Evolutionary conservation across 2,113 vertebrate genomes (phyloP).

Genomic region (Chloroceryle aenea): DNA sequence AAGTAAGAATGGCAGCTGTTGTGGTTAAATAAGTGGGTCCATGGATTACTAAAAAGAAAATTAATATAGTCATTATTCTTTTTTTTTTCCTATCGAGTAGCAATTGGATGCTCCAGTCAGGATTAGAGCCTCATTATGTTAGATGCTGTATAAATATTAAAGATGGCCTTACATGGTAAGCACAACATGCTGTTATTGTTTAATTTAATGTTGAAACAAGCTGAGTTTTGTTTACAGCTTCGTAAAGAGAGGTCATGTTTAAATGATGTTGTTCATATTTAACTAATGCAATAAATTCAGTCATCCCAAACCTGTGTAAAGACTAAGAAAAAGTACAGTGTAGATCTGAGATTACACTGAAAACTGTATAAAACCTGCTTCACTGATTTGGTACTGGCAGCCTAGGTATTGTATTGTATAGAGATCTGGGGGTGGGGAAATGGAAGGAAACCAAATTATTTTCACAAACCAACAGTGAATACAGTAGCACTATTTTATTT

Average conservation of each 20-base stretch:
- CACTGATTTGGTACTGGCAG: not conserved
- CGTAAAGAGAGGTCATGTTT: not conserved
- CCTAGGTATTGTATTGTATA: not conserved
- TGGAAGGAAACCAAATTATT: not conserved
- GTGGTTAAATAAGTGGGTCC: not conserved
- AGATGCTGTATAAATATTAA: not conserved
- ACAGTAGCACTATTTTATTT: not conserved
- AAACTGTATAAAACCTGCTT: not conserved
- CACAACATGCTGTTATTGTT: not conserved
- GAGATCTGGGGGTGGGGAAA: not conserved
- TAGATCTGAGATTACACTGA: not conserved
- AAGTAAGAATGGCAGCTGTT: constrained; percentile 9
- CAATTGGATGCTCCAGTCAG: not conserved
- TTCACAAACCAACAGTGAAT: not conserved
- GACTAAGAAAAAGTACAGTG: not conserved
- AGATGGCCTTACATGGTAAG: not conserved
- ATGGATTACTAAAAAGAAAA: not conserved
- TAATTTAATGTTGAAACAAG: not conserved
- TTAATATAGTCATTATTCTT: not conserved
- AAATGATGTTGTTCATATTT: not conserved
- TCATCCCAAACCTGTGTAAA: not conserved
- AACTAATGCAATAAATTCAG: not conserved
- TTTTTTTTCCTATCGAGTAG: not conserved
- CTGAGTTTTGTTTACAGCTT: not conserved
- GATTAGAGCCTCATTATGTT: not conserved